Conservation (phyloP, 2,888 invertebrate species). For the Morpho helenor region DNA sequence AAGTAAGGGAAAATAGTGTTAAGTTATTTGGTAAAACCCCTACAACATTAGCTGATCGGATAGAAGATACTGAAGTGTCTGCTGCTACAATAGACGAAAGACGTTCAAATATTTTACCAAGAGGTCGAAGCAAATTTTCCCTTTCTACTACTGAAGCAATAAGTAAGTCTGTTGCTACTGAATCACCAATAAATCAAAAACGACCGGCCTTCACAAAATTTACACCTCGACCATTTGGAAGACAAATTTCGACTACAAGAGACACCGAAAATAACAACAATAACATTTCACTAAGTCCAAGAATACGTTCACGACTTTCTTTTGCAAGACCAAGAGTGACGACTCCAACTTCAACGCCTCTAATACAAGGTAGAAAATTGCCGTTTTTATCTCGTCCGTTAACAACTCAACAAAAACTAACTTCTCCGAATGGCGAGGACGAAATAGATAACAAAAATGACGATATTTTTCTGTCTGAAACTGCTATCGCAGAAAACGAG, state of each 20-base stretch:
- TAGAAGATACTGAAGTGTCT: slow-evolving; percentile 60
- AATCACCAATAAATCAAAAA: slow-evolving; percentile 40
- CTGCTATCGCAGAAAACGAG: slow-evolving; percentile 69
- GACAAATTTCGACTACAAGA: slow-evolving; percentile 33
- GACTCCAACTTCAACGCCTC: slow-evolving; percentile 31
- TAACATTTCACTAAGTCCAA: slow-evolving; percentile 31
- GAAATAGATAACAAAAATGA: slow-evolving; percentile 56
- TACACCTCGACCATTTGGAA: slow-evolving; percentile 64
- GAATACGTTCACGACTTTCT: slow-evolving; percentile 44
- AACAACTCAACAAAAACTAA: slow-evolving; percentile 44
- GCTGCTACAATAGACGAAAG: slow-evolving; percentile 62
- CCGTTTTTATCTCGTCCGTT: slow-evolving; percentile 49
- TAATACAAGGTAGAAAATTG: slow-evolving; percentile 48
- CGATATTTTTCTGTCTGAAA: slow-evolving; percentile 70
- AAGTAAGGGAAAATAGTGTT: slow-evolving; percentile 30
- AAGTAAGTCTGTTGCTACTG: slow-evolving; percentile 35
- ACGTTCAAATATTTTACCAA: slow-evolving; percentile 49
- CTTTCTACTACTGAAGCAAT: slow-evolving; percentile 47
- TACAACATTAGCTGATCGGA: slow-evolving; percentile 43
- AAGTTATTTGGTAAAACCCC: slow-evolving; percentile 42
- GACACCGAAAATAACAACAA: slow-evolving; percentile 32
- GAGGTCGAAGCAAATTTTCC: slow-evolving; percentile 59
- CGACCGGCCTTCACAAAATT: slow-evolving; percentile 62
- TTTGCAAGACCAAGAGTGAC: slow-evolving; percentile 43
- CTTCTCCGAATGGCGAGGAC: slow-evolving; percentile 41